Conservation (phyloP, 2,113 vertebrate genomes). For the Mirza zaza region DNA sequence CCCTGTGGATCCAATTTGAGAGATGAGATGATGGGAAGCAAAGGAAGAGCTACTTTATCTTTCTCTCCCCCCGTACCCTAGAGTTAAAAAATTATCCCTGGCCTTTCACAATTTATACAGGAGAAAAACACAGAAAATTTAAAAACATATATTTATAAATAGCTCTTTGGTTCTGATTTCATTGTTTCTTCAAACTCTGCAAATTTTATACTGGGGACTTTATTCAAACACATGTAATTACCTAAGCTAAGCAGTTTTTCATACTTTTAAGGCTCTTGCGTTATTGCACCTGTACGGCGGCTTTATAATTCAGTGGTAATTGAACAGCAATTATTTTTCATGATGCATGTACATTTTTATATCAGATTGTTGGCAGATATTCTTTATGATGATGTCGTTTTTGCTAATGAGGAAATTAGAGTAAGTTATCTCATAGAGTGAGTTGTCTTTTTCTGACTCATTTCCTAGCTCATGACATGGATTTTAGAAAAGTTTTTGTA, state of each 20-base stretch:
- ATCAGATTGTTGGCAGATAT: conserved; percentile 84
- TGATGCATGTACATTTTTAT: conserved; percentile 85
- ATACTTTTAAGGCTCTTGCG: conserved; percentile 78
- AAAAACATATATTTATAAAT: conserved; percentile 71
- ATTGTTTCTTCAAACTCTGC: conserved; percentile 69
- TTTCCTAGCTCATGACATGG: conserved; percentile 78
- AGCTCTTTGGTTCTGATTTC: conserved; percentile 73
- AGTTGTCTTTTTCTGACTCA: conserved; percentile 81
- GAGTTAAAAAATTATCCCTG: conserved; percentile 42
- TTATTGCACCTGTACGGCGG: conserved; percentile 82
- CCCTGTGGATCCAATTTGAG: conserved; percentile 39
- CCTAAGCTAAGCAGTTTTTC: conserved; percentile 82
- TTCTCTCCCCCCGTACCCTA: background rate
- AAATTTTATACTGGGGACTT: conserved; percentile 77
- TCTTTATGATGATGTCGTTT: conserved; percentile 82
- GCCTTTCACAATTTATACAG: conserved; percentile 53
- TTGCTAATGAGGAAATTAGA: conserved; percentile 87
- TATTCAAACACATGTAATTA: conserved; percentile 81
- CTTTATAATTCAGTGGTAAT: conserved; percentile 86
- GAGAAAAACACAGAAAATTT: conserved; percentile 60
- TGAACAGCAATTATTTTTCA: conserved; percentile 87
- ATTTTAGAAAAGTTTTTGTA: conserved; percentile 75
- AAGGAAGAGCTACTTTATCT: background rate
- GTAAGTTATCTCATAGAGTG: conserved; percentile 79
- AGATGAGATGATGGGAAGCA: background rate